phyloP scores from a whole-genome alignment of 2,113 vertebrate genomes.

The Syngnathus typhle region DNA sequence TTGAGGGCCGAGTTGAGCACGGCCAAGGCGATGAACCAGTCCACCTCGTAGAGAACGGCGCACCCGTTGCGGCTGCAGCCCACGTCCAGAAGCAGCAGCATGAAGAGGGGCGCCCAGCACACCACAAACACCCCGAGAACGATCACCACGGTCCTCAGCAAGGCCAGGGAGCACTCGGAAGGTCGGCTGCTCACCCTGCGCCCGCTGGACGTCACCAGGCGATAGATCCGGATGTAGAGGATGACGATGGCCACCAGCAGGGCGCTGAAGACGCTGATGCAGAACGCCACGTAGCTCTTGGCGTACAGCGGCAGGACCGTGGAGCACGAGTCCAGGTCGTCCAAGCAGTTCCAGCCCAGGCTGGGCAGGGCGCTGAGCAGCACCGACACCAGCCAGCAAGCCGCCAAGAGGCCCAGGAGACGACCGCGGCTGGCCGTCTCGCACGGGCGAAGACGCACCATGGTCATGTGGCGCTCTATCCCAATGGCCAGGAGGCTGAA shows the following conservation, averaged over 20 bases:
- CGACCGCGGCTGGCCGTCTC: conserved; percentile 65
- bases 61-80: conserved; percentile 65
- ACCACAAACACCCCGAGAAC: conserved; percentile 72
- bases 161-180: conserved; percentile 68
- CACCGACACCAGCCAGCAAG: conserved; percentile 72
- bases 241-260: conserved; percentile 70
- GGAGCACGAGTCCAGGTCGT: conserved; percentile 60
- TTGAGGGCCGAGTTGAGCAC: conserved; percentile 77
- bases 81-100: conserved; percentile 71
- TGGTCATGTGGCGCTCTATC: conserved; percentile 75
- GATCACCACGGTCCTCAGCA: conserved; percentile 72
- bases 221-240: conserved; percentile 75
- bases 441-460: conserved; percentile 71
- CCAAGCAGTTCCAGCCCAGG: conserved; percentile 74
- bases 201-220: conserved; percentile 73
- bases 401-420: conserved; percentile 64
- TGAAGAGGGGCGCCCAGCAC: conserved; percentile 73
- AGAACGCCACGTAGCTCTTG: conserved; percentile 74
- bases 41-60: conserved; percentile 66
- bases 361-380: conserved; percentile 70
- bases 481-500: conserved; percentile 75
- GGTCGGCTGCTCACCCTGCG: conserved; percentile 68
- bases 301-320: conserved; percentile 73
- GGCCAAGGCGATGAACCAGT: conserved; percentile 74
- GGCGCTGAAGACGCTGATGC: conserved; percentile 70